These are phyloP conservation scores for Anarhynchus alexandrinus DNA, from an alignment of 2,113 vertebrate genomes.

Conservation along the genomic window DNA sequence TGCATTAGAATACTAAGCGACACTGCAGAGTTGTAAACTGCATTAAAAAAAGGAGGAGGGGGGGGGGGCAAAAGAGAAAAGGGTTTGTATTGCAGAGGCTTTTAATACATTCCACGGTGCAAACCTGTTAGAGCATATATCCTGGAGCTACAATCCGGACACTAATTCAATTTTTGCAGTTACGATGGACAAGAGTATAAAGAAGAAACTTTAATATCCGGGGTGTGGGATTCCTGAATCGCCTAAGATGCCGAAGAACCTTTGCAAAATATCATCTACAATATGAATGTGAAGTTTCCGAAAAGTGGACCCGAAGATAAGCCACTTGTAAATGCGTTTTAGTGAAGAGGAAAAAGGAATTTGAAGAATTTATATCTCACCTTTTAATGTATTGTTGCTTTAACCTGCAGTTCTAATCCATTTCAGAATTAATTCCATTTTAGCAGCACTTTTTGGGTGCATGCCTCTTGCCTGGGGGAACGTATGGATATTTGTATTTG, in stretches of 20 bases:
- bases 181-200: conserved; percentile 53
- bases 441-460: conserved; percentile 47
- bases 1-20: conserved; percentile 71
- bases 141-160: conserved; percentile 45
- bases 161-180: conserved; percentile 27
- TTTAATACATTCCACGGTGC: conserved; percentile 53
- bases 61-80: not conserved
- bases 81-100: conserved; percentile 66
- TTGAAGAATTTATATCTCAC: conserved; percentile 45
- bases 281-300: conserved; percentile 60
- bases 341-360: conserved; percentile 45
- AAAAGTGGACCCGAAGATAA: conserved; percentile 57
- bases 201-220: conserved; percentile 76
- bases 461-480: conserved; percentile 49
- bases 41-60: conserved; percentile 15
- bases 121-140: conserved; percentile 71
- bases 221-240: conserved; percentile 59
- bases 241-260: conserved; percentile 62
- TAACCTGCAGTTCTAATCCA: conserved; percentile 59
- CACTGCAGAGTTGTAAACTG: conserved; percentile 76
- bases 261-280: conserved; percentile 44
- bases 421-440: conserved; percentile 55
- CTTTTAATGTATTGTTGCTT: conserved; percentile 62
- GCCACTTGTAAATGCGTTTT: conserved; percentile 27
- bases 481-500: conserved; percentile 48